Evolutionary conservation across 1,140 invertebrate genomes (phyloP).

Genomic region (Hycleus cichorii): DNA sequence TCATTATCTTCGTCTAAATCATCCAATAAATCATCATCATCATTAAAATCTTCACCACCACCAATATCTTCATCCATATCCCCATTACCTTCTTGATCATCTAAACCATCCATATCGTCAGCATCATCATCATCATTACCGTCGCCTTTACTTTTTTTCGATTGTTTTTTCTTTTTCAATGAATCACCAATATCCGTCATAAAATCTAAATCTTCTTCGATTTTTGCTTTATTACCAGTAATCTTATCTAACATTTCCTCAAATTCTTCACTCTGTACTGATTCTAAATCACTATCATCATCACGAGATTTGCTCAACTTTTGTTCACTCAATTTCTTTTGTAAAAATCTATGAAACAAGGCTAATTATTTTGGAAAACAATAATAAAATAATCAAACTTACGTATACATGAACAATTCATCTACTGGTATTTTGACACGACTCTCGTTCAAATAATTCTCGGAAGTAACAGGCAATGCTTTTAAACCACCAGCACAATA

Average conservation of each 20-base stretch:
- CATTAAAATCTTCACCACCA: conserved; percentile 10
- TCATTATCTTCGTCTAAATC: conserved; percentile 30
- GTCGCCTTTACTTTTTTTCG: conserved; percentile 25
- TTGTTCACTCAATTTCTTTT: conserved; percentile 40
- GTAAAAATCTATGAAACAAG: conserved; percentile 43
- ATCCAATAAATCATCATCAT: conserved; percentile 19
- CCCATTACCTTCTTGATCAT: conserved; percentile 42
- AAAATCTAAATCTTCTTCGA: conserved; percentile 50
- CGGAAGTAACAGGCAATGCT: conserved; percentile 58
- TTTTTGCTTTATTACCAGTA: conserved; percentile 40
- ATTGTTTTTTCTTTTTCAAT: conserved; percentile 36
- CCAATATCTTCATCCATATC: conserved; percentile 30
- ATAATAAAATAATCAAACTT: conserved; percentile 34
- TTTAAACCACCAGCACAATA: conserved; percentile 55
- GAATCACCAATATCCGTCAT: conserved; percentile 47
- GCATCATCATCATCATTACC: conserved; percentile 37
- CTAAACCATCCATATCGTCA: conserved; percentile 40
- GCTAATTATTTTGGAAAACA: conserved; percentile 7
- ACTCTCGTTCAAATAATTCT: conserved; percentile 61
- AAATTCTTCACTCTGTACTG: conserved; percentile 85
- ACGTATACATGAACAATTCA: conserved; percentile 71
- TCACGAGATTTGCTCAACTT: conserved; percentile 36
- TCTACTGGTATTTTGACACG: conserved; percentile 69
- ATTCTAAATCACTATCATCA: conserved; percentile 58
- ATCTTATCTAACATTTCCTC: conserved; percentile 68